Evolutionary conservation across 2,113 vertebrate genomes (phyloP).

Genomic region (Athene cunicularia): DNA sequence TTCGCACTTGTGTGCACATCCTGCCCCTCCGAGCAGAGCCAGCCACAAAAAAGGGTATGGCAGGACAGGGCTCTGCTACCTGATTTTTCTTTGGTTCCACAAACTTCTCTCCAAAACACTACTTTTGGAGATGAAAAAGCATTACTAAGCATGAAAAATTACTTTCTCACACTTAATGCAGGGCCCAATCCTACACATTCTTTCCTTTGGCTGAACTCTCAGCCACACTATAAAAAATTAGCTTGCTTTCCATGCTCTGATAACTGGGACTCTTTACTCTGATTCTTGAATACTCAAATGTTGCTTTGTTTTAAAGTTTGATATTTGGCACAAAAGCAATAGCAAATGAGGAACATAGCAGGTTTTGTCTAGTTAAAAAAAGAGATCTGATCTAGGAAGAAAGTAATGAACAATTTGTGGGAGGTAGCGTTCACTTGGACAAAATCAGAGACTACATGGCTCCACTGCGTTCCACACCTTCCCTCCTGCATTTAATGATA

Average conservation of each 20-base stretch:
- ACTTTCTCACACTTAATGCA: not conserved
- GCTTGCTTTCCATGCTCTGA: not conserved
- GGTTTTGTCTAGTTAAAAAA: not conserved
- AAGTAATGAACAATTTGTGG: not conserved
- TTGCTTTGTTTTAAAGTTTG: constrained; percentile 29
- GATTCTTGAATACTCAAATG: not conserved
- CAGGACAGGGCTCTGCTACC: not conserved
- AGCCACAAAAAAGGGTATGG: not conserved
- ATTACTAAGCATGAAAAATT: not conserved
- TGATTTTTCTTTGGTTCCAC: not conserved
- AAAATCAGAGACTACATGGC: not conserved
- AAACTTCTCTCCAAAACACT: not conserved
- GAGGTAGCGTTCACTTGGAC: not conserved
- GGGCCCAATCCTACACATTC: not conserved
- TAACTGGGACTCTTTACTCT: not conserved
- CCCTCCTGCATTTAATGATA: not conserved
- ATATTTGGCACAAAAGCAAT: not conserved
- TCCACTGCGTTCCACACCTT: not conserved
- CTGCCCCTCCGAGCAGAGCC: accelerated
- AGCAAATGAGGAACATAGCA: not conserved
- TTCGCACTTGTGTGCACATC: accelerated
- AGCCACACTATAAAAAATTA: not conserved
- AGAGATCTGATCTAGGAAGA: not conserved
- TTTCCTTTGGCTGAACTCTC: constrained; percentile 7
- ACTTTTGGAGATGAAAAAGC: not conserved